phyloP scores from a whole-genome alignment of 2,888 invertebrate genomes.

The Sepioteuthis lessoniana region DNA sequence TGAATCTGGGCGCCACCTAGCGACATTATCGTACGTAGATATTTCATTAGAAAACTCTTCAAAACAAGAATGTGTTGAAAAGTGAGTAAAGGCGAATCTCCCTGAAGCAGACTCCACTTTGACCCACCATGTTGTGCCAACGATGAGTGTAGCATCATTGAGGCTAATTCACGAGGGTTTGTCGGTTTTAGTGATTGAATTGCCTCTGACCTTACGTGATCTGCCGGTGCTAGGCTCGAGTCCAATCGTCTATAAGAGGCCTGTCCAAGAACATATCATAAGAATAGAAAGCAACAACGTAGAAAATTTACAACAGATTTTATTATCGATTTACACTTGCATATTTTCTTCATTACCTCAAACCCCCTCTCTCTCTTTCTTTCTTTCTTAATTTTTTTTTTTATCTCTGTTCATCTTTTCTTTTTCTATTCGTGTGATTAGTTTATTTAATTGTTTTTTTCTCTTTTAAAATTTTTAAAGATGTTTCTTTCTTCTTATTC shows the following conservation, averaged over 20 bases:
- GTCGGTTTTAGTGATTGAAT: constrained; percentile 33
- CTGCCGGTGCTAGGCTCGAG: not conserved
- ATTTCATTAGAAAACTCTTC: constrained; percentile 15
- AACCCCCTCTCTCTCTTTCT: too few species aligned
- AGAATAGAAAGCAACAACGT: too few species aligned
- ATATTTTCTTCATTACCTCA: too few species aligned
- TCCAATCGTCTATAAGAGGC: not conserved
- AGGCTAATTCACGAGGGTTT: constrained; percentile 11
- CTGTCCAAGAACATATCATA: too few species aligned
- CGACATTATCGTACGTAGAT: not conserved
- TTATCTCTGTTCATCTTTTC: too few species aligned
- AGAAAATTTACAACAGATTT: too few species aligned
- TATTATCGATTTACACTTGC: too few species aligned
- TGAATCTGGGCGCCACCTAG: constrained; percentile 19
- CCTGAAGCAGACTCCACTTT: constrained; percentile 33
- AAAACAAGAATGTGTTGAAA: not conserved
- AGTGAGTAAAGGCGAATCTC: not conserved
- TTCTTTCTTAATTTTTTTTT: too few species aligned
- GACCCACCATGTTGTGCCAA: not conserved
- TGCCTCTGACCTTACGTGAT: constrained; percentile 11
- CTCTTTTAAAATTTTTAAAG: too few species aligned
- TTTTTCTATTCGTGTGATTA: too few species aligned
- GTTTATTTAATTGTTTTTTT: too few species aligned
- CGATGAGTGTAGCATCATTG: constrained; percentile 33
- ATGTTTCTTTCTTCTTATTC: too few species aligned